Conservation (phyloP, 2,888 invertebrate species). For the Dendrolimus houi region DNA sequence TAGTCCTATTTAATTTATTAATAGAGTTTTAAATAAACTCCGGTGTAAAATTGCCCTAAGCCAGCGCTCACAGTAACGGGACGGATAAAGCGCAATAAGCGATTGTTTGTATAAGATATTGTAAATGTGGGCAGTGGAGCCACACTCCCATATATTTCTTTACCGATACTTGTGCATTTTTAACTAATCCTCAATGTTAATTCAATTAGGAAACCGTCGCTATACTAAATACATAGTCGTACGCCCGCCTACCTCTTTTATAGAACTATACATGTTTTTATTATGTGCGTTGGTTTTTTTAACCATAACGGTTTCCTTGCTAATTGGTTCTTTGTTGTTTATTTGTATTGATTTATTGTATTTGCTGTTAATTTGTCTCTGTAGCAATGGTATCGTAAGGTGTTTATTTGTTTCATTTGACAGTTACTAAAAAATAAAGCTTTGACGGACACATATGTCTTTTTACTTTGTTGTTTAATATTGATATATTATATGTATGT, state of each 20-base stretch:
- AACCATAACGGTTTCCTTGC: background rate
- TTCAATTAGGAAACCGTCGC: conserved; percentile 39
- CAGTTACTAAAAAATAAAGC: no score
- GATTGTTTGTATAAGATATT: conserved; percentile 37
- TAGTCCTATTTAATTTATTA: no score
- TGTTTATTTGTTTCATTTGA: no score
- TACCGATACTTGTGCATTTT: conserved; percentile 33
- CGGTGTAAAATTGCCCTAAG: conserved; percentile 15
- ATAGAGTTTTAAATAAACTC: no score
- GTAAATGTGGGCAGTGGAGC: conserved; percentile 5
- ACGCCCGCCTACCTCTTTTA: conserved; percentile 3
- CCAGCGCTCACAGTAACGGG: conserved; percentile 47
- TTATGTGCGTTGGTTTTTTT: background rate
- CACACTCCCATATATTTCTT: conserved; percentile 28
- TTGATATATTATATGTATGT: no score
- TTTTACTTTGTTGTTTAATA: no score
- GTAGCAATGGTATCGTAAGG: no score
- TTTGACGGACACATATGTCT: no score
- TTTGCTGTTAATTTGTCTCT: no score
- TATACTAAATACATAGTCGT: conserved; percentile 19
- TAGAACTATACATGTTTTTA: background rate
- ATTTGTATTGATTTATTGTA: background rate
- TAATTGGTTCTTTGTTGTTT: background rate
- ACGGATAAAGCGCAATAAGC: conserved; percentile 49
- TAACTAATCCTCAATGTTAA: conserved; percentile 38